phyloP scores from a whole-genome alignment of 1,140 invertebrate genomes.

The Anadara kagoshimensis region DNA sequence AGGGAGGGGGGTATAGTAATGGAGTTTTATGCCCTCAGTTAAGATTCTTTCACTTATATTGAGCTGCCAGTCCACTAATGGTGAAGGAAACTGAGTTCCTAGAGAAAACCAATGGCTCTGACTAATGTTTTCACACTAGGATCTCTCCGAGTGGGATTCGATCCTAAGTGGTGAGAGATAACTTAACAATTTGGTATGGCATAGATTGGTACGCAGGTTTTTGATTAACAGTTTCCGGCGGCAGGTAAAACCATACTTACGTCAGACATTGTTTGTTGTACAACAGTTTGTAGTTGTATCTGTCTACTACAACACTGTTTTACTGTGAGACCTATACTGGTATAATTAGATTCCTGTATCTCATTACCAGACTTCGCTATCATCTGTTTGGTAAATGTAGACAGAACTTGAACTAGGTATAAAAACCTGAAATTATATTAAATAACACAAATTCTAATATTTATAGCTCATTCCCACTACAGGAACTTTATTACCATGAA shows the following conservation, averaged over 20 bases:
- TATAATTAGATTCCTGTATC: conserved; percentile 29
- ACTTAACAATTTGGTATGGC: no score
- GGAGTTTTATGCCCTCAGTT: background rate
- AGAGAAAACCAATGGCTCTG: no score
- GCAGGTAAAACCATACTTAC: no score
- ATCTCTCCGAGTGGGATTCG: no score
- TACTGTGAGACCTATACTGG: conserved; percentile 65
- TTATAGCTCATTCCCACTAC: no score
- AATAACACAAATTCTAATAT: background rate
- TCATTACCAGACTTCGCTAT: conserved; percentile 38
- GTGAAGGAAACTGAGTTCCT: background rate
- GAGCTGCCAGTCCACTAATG: background rate
- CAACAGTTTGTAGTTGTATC: conserved; percentile 55
- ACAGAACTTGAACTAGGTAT: conserved; percentile 61
- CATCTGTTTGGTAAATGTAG: conserved; percentile 53
- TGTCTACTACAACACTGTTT: conserved; percentile 67
- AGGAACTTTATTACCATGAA: no score
- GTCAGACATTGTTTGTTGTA: conserved; percentile 63
- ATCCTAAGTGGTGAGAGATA: background rate
- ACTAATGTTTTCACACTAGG: no score
- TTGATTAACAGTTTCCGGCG: no score
- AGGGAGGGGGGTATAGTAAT: background rate
- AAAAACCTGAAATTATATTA: conserved; percentile 62
- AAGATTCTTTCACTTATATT: background rate
- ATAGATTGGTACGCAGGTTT: no score